phyloP scores from a whole-genome alignment of 2,888 invertebrate genomes.

The Thyatira batis region DNA sequence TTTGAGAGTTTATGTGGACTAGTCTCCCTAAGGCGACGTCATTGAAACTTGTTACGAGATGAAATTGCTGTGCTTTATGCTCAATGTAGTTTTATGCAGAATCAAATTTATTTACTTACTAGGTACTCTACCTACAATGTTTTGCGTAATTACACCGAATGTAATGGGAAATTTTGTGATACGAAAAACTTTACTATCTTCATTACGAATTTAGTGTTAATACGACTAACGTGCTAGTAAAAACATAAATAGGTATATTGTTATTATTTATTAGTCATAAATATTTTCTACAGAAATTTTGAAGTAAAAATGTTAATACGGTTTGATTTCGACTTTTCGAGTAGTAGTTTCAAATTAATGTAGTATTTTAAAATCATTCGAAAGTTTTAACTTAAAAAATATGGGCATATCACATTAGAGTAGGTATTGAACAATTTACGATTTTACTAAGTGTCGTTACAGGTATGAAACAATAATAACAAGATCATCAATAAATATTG shows the following conservation, averaged over 20 bases:
- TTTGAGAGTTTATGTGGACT: constrained; percentile 52
- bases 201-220: too few relatives aligned
- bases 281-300: too few relatives aligned
- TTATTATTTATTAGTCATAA: too few relatives aligned
- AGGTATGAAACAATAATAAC: neutral
- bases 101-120: constrained; percentile 13
- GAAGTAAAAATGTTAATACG: too few relatives aligned
- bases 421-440: too few relatives aligned
- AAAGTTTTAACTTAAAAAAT: too few relatives aligned
- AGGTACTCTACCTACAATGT: too few relatives aligned
- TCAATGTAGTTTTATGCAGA: constrained; percentile 35
- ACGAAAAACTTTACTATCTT: neutral
- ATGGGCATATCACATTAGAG: too few relatives aligned
- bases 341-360: too few relatives aligned
- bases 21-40: constrained; percentile 42
- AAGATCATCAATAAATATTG: neutral
- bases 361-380: too few relatives aligned
- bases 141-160: neutral
- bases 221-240: too few relatives aligned
- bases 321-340: too few relatives aligned
- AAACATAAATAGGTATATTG: neutral
- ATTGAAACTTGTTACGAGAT: constrained; percentile 61
- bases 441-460: neutral
- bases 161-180: neutral
- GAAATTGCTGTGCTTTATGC: constrained; percentile 52